These are phyloP conservation scores for Sigmodon hispidus DNA, from an alignment of 2,113 vertebrate species.

Conservation along the genomic window DNA sequence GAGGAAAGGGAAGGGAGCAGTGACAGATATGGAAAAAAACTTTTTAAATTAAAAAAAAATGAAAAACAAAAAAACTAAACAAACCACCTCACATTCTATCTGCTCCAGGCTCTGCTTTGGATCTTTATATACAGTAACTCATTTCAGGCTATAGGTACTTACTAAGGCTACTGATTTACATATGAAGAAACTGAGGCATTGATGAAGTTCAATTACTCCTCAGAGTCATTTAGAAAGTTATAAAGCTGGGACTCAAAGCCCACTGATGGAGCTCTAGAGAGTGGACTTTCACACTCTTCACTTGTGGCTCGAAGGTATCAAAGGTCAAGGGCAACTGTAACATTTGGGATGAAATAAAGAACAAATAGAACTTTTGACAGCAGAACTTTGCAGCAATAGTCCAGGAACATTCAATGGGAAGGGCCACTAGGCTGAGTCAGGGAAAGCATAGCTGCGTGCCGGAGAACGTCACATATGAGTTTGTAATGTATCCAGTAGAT, in stretches of 20 bases:
- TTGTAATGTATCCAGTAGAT: background rate
- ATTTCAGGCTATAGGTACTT: background rate
- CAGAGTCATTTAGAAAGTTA: background rate
- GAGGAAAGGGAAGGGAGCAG: too few relatives aligned
- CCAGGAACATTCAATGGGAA: background rate
- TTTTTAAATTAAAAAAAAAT: too few relatives aligned
- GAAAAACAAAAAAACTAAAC: too few relatives aligned
- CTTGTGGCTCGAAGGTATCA: background rate
- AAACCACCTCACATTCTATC: too few relatives aligned
- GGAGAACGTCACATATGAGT: background rate
- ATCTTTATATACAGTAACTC: background rate
- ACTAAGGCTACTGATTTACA: background rate
- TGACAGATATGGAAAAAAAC: too few relatives aligned
- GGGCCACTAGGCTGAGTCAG: background rate
- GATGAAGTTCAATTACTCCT: background rate
- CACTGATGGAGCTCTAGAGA: background rate
- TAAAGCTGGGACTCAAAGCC: background rate
- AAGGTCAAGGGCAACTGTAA: background rate
- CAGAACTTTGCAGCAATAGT: background rate
- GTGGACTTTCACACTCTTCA: background rate
- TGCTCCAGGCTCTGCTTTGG: background rate
- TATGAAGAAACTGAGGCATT: background rate
- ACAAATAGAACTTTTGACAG: background rate
- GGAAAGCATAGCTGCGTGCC: background rate
- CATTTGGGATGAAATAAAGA: background rate